These are phyloP conservation scores for Australoheros scitulus DNA, from an alignment of 2,113 vertebrate genomes.

Conservation along the genomic window DNA sequence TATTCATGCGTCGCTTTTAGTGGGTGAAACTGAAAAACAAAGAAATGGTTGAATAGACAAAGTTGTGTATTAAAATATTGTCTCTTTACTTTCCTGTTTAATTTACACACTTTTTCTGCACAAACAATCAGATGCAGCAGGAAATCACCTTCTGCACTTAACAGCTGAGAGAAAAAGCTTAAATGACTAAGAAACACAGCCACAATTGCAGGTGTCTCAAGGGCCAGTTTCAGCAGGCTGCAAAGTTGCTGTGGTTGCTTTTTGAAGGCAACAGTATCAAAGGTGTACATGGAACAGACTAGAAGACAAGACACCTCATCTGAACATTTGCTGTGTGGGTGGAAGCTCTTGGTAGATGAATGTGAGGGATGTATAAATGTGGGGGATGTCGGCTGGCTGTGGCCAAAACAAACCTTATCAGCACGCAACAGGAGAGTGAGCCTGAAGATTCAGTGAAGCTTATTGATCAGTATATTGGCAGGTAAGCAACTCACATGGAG, in stretches of 20 bases:
- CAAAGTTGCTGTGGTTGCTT: neutral
- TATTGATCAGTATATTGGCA: neutral
- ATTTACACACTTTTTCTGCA: neutral
- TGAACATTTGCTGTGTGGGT: slow-evolving; percentile 75
- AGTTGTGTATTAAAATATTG: neutral
- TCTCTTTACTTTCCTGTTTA: neutral
- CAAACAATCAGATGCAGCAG: neutral
- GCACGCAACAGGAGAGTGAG: slow-evolving; percentile 31
- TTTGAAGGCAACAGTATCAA: slow-evolving; percentile 30
- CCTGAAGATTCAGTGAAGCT: slow-evolving; percentile 17
- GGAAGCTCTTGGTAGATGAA: slow-evolving; percentile 68
- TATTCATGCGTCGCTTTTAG: neutral
- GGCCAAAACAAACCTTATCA: slow-evolving; percentile 50
- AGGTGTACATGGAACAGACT: slow-evolving; percentile 54
- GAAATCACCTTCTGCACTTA: neutral
- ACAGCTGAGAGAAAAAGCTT: neutral
- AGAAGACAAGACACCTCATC: slow-evolving; percentile 56
- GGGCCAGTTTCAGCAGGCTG: slow-evolving; percentile 1
- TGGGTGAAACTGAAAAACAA: neutral
- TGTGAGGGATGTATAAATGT: slow-evolving; percentile 64
- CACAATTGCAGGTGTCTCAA: neutral
- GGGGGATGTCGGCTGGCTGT: slow-evolving; percentile 53
- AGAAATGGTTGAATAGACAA: neutral
- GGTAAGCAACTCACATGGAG: neutral
- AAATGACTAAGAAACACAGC: neutral